These are phyloP conservation scores for Tribolium freemani DNA, from an alignment of 2,888 invertebrate species.

Conservation along the genomic window DNA sequence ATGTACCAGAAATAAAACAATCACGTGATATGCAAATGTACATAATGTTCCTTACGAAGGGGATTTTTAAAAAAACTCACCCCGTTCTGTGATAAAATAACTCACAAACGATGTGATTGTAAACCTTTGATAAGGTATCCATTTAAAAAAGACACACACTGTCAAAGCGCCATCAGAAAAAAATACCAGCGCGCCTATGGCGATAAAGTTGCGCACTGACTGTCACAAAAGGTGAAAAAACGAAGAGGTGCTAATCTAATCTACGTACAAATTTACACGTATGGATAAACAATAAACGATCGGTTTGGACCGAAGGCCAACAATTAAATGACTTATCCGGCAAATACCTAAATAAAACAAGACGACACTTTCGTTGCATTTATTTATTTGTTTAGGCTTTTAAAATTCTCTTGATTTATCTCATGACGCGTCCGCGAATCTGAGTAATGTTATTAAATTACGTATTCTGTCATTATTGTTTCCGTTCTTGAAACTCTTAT, in stretches of 20 bases:
- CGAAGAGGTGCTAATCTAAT: constrained; percentile 50
- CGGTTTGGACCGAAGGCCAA: neutral
- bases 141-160: constrained; percentile 40
- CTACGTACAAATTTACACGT: constrained; percentile 51
- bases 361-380: neutral
- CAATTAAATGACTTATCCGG: neutral
- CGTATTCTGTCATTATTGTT: constrained; percentile 3
- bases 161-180: neutral
- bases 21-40: constrained; percentile 16
- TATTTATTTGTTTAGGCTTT: neutral
- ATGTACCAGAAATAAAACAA: neutral
- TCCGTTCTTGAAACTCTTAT: constrained; percentile 16
- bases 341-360: too few species aligned
- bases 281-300: constrained; percentile 33
- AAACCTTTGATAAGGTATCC: constrained; percentile 50
- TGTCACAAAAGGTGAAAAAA: constrained; percentile 27
- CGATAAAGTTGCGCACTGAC: constrained; percentile 27
- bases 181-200: neutral
- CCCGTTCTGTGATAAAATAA: constrained; percentile 46
- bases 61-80: constrained; percentile 38
- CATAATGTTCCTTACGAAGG: neutral
- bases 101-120: constrained; percentile 49
- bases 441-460: constrained; percentile 17
- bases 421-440: neutral
- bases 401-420: neutral